Evolutionary conservation across 2,888 invertebrate genomes (phyloP).

Genomic region (Hydriomena furcata): DNA sequence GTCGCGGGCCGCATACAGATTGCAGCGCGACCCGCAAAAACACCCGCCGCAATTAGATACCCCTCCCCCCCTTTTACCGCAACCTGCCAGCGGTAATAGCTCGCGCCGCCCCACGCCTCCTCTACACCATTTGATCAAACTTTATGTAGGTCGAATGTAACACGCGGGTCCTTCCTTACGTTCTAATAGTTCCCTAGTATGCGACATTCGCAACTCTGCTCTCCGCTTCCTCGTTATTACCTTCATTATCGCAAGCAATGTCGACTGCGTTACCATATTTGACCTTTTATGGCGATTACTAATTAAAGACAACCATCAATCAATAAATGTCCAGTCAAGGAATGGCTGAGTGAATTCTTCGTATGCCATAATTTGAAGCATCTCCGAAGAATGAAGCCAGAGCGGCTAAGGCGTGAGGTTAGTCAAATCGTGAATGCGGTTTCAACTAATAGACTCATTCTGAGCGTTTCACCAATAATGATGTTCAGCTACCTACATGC

Average conservation of each 20-base stretch:
- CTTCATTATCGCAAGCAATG: slow-evolving; percentile 6
- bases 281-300: background rate
- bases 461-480: background rate
- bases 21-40: slow-evolving; percentile 62
- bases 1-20: slow-evolving; percentile 61
- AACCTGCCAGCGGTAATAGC: slow-evolving; percentile 8
- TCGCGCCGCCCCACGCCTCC: slow-evolving; percentile 28
- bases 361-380: background rate
- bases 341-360: background rate
- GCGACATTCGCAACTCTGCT: background rate
- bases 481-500: too few species aligned
- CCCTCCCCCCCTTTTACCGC: slow-evolving; percentile 25
- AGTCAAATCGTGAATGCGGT: background rate
- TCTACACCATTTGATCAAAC: slow-evolving; percentile 3
- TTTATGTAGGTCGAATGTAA: slow-evolving; percentile 1
- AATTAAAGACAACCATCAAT: background rate
- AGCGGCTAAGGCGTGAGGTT: too few species aligned
- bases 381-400: background rate
- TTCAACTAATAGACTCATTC: background rate
- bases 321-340: background rate
- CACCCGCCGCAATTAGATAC: slow-evolving; percentile 58
- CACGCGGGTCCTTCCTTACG: background rate
- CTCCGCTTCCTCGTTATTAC: slow-evolving; percentile 9
- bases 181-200: background rate
- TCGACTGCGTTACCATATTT: slow-evolving; percentile 3